Conservation (phyloP, 2,888 invertebrate genomes). For the Eupelmus urozonus region DNA sequence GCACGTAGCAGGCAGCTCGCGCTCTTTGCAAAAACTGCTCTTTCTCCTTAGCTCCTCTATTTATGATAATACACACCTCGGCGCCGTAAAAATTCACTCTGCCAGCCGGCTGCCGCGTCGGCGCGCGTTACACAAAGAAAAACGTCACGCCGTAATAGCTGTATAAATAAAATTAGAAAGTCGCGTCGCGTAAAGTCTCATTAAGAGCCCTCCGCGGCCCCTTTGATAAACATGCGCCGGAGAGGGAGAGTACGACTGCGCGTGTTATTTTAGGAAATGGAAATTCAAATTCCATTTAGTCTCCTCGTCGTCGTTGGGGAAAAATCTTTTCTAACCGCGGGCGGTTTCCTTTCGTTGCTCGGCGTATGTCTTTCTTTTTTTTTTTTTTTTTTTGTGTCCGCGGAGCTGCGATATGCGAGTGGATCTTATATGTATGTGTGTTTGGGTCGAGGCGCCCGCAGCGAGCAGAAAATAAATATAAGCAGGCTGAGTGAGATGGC, state of each 20-base stretch:
- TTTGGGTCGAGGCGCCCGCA: no score
- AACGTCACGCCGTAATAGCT: slow-evolving; percentile 6
- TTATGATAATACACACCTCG: no score
- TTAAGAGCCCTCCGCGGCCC: slow-evolving; percentile 30
- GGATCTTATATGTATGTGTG: no score
- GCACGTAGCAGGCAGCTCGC: no score
- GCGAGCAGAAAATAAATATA: no score
- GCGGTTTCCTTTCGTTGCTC: slow-evolving; percentile 32
- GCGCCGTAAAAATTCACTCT: no score
- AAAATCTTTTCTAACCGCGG: slow-evolving; percentile 42
- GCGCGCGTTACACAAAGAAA: no score
- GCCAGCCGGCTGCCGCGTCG: no score
- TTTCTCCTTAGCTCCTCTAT: no score
- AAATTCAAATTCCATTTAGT: slow-evolving; percentile 56
- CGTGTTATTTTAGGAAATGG: slow-evolving; percentile 59
- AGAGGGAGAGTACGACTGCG: not conserved
- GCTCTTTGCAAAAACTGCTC: no score
- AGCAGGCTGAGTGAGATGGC: no score
- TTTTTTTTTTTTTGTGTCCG: slow-evolving; percentile 4
- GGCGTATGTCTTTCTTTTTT: not conserved
- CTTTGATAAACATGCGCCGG: slow-evolving; percentile 57
- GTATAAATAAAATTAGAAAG: slow-evolving; percentile 55
- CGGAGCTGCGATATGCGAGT: not conserved
- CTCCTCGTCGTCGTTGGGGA: no score
- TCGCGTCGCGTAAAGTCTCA: slow-evolving; percentile 53